Evolutionary conservation across 2,888 invertebrate species (phyloP).

Genomic region (Osmoderma eremita): DNA sequence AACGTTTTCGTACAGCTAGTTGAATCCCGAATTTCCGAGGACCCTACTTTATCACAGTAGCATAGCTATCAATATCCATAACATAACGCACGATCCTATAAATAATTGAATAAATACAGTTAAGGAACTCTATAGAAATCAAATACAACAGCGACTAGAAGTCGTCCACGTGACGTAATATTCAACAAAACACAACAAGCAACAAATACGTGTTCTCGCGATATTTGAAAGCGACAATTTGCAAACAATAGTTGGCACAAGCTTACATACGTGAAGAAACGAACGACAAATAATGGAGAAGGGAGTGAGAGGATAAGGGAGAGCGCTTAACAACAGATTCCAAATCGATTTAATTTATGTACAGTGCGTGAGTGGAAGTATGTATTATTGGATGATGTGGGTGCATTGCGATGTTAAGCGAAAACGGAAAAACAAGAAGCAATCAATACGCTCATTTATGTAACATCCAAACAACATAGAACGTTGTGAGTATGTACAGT

Average conservation of each 20-base stretch:
- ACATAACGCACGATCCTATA: too few species aligned
- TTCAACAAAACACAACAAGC: not conserved
- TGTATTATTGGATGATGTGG: slow-evolving; percentile 9
- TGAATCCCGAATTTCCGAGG: too few species aligned
- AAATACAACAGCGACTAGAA: not conserved
- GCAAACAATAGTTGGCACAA: slow-evolving; percentile 26
- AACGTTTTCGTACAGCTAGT: too few species aligned
- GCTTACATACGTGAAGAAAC: not conserved
- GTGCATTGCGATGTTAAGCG: slow-evolving; percentile 2
- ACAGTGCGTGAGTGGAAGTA: slow-evolving; percentile 13
- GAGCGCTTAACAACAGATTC: not conserved
- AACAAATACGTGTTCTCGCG: not conserved
- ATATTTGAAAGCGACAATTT: slow-evolving; percentile 10
- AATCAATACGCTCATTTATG: not conserved
- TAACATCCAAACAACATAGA: slow-evolving; percentile 16
- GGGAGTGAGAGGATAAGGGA: too few species aligned
- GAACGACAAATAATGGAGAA: not conserved
- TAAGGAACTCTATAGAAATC: too few species aligned
- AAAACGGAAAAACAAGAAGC: slow-evolving; percentile 1
- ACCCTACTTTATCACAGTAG: too few species aligned
- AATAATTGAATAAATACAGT: too few species aligned
- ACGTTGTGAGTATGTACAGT: not conserved
- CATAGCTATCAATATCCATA: too few species aligned
- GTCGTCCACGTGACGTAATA: slow-evolving; percentile 6
- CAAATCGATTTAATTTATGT: slow-evolving; percentile 7